Evolutionary conservation across 2,797 vertebrate genomes (phyloP).

Genomic region (Masticophis lateralis): DNA sequence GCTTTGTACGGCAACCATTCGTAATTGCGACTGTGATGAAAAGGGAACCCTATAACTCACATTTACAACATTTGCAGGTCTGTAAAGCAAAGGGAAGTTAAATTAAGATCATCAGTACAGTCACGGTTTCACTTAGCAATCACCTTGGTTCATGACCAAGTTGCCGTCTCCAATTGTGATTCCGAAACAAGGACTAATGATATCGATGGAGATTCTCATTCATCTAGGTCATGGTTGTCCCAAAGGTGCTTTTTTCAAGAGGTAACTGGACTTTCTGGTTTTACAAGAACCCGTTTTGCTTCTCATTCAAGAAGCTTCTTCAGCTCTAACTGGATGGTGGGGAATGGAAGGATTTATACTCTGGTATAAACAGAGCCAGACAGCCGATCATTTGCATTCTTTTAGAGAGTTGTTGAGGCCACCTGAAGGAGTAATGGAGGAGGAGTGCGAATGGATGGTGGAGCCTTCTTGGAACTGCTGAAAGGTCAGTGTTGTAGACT

Average conservation of each 20-base stretch:
- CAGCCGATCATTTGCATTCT: too few species aligned
- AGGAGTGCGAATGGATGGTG: too few species aligned
- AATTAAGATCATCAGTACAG: not conserved
- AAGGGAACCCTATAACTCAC: not conserved
- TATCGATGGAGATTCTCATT: not conserved
- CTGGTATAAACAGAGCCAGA: too few species aligned
- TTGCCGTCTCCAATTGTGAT: not conserved
- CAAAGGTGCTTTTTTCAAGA: not conserved
- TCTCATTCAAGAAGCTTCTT: not conserved
- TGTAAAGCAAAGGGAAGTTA: not conserved
- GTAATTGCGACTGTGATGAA: not conserved
- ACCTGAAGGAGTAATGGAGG: too few species aligned
- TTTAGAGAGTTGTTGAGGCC: too few species aligned
- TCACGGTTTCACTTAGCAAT: not conserved
- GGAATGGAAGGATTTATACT: too few species aligned
- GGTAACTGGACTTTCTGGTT: not conserved
- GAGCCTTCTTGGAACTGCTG: too few species aligned
- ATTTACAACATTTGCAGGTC: not conserved
- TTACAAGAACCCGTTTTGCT: not conserved
- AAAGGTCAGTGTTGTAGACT: too few species aligned
- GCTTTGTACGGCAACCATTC: not conserved
- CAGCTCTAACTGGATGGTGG: too few species aligned
- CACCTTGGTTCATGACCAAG: not conserved
- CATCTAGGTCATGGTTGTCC: not conserved
- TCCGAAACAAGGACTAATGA: not conserved